These are phyloP conservation scores for Menidia beryllina DNA, from an alignment of 2,113 vertebrate species.

Conservation along the genomic window DNA sequence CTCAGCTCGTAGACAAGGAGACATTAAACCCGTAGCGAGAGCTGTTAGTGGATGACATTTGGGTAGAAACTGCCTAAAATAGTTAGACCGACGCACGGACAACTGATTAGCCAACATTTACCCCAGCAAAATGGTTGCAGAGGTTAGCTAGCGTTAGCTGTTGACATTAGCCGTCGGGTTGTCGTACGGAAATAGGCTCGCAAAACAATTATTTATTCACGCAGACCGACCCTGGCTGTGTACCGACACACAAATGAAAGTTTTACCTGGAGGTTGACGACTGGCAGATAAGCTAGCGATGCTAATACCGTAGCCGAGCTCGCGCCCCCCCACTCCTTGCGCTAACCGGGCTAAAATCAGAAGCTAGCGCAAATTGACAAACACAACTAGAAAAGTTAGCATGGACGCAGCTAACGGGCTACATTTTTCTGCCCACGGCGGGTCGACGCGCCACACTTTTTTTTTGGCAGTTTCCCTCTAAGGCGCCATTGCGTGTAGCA, in stretches of 20 bases:
- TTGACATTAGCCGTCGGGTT: slow-evolving; percentile 59
- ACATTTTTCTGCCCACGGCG: slow-evolving; percentile 11
- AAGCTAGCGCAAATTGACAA: slow-evolving; percentile 45
- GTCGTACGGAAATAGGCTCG: slow-evolving; percentile 23
- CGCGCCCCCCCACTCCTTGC: slow-evolving; percentile 18
- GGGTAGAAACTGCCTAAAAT: background rate
- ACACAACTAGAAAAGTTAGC: slow-evolving; percentile 64
- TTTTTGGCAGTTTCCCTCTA: fast-evolving
- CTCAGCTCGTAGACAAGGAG: background rate
- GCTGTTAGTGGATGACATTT: too few relatives aligned
- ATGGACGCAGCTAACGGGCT: slow-evolving; percentile 53
- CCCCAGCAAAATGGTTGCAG: slow-evolving; percentile 45
- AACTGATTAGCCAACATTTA: slow-evolving; percentile 9
- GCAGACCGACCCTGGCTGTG: background rate
- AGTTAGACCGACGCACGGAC: background rate
- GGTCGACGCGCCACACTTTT: background rate
- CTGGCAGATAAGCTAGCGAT: slow-evolving; percentile 17
- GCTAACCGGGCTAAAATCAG: slow-evolving; percentile 54
- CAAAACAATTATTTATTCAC: background rate
- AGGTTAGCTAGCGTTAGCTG: slow-evolving; percentile 58
- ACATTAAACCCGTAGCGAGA: background rate
- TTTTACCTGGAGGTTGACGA: background rate
- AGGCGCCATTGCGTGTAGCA: background rate
- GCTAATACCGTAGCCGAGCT: slow-evolving; percentile 13
- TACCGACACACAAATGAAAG: fast-evolving